Base-by-base conservation (phyloP, 2,113 vertebrate species). In the Gadus macrocephalus region DNA sequence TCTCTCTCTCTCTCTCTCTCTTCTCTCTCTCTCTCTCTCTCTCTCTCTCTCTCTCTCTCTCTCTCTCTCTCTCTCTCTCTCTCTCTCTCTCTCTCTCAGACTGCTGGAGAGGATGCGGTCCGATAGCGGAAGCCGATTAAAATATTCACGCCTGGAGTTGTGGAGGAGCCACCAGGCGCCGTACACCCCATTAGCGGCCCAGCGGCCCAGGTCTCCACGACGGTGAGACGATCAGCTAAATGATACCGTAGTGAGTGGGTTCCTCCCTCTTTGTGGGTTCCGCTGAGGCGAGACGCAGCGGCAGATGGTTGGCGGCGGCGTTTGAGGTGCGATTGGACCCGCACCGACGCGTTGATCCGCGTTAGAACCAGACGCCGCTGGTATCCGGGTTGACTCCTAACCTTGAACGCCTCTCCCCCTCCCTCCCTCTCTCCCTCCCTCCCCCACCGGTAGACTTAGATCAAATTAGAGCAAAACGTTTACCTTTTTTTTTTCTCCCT, bases 131-230 rank as follows among this genome's bases (percentile, higher is more conserved):
- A 16, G 20, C 19, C 17, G 27, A 77, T 79, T 85, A 79, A 78
- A 87, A 88, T 84, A 86, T 87, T 85, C 87, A 86, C 53, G 74
- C 83, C 74, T 25, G 28, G 61, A 80, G 89, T 69, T 75, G 56
- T 67, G 53, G 62, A 69, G 69, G 5, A 58, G 73, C 61, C 65
- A 2, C 64, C 66, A 77, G 72, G 73, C 83, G 72, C 78, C 72
- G 69, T 31, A 68, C 76, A 79, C 76, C 66, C 77, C 73, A 79
- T 81, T 78, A 82, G 62, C 64, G 76, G 68, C 83, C 73, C 77
- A 62, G 81, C 78, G 80, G 76, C 60, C 8, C 60, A 1, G 5
- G n/a, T 6, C 60, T 15, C 60, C 22, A 9, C 61, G 14, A 12
- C 2, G 22, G 25, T 25, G 9, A 11, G 61, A 62, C 9, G 11